phyloP scores from a whole-genome alignment of 2,797 vertebrate genomes.

The Rhynchonycteris naso region DNA sequence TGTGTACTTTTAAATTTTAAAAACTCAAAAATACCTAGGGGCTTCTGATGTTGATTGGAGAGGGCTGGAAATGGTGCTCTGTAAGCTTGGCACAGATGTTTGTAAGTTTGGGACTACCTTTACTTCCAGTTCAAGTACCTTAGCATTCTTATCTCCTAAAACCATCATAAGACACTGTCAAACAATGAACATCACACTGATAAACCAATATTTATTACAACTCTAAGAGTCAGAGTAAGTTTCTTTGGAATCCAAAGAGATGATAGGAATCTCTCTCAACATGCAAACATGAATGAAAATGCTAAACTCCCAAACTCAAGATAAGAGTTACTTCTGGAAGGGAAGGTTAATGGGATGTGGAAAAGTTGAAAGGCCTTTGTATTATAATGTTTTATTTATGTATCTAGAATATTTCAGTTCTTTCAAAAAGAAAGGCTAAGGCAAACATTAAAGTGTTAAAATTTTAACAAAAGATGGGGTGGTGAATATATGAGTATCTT shows the following conservation, averaged over 20 bases:
- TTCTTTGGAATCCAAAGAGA: neutral
- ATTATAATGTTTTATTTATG: neutral
- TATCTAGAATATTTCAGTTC: neutral
- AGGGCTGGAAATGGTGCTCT: neutral
- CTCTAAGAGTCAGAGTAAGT: neutral
- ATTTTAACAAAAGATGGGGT: neutral
- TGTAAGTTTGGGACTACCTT: neutral
- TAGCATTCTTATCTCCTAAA: constrained; percentile 11
- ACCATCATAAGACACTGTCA: neutral
- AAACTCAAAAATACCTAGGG: constrained; percentile 35
- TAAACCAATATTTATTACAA: neutral
- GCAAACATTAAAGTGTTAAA: constrained; percentile 25
- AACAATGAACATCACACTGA: neutral
- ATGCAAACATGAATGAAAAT: neutral
- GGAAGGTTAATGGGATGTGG: neutral
- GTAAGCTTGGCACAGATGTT: neutral
- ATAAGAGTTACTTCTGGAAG: neutral
- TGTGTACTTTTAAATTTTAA: neutral
- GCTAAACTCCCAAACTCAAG: neutral
- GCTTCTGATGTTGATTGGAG: neutral
- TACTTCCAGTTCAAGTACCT: neutral
- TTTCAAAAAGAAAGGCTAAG: neutral
- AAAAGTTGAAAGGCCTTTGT: neutral
- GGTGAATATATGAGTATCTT: neutral
- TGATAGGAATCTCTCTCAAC: neutral